Conservation (phyloP, 2,113 vertebrate genomes). For the Hemicordylus capensis region DNA sequence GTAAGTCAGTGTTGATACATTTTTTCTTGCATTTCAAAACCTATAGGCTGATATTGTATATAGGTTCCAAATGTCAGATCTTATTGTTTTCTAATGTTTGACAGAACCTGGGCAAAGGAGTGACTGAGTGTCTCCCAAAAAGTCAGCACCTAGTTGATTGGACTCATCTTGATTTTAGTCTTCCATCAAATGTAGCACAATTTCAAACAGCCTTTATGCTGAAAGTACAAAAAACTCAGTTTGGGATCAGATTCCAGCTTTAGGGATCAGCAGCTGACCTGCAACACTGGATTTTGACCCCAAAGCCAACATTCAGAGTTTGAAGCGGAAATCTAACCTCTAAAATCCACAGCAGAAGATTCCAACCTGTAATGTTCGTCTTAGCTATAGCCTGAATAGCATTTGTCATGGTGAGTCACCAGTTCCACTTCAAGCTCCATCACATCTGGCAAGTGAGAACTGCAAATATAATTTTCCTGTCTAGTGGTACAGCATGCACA, state of each 20-base stretch:
- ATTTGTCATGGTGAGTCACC: not conserved
- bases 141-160: not conserved
- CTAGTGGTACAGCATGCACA: accelerated
- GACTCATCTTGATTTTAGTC: not conserved
- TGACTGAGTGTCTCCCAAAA: not conserved
- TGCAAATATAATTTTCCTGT: not conserved
- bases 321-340: not conserved
- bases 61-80: not conserved
- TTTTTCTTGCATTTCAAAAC: not conserved
- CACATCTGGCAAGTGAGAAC: not conserved
- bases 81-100: not conserved
- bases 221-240: not conserved
- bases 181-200: not conserved
- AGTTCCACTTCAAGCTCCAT: not conserved
- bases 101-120: not conserved
- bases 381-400: conserved; percentile 29
- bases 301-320: not conserved
- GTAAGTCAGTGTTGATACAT: too few species aligned
- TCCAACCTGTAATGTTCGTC: not conserved
- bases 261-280: not conserved
- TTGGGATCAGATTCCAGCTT: not conserved
- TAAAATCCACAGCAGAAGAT: not conserved
- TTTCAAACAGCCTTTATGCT: not conserved
- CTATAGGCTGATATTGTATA: not conserved
- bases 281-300: not conserved